Base-by-base conservation (phyloP, 23 tunicate species). In the Trididemnum clinides region DNA sequence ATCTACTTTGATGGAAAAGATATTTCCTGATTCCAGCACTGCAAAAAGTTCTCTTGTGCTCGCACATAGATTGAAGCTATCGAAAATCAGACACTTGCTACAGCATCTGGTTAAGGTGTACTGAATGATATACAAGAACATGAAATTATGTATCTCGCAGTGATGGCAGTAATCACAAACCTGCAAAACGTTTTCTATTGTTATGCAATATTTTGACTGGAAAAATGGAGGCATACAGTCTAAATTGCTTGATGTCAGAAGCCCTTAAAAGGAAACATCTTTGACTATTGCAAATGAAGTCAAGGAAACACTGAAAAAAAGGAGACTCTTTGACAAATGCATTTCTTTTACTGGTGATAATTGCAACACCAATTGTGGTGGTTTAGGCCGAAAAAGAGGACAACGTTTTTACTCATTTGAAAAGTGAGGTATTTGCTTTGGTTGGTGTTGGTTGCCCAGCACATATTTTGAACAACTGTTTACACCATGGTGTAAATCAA, bases 311-410 rank as follows among this genome's bases (percentile, higher is more conserved):
- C n/a, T n/a, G n/a, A n/a, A n/a, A n/a, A n/a, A n/a, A n/a, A n/a
- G n/a, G n/a, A n/a, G n/a, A n/a, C n/a, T n/a, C n/a, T 78, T 78
- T 78, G 35, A 78, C 23, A 78, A 78, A 78, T 78, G 83, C 83
- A 78, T 78, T 78, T 78, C 83, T 7, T 78, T 78, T 51, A 78
- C 83, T 78, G 83, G 83, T 78, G 83, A 78, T 50, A 78, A 78
- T 26, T 78, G 69, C 69, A 78, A 78, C 83, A 78, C 83, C 83
- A 78, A 78, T 51, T 78, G 51, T 78, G 83, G 66, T 18, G 83
- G 83, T 78, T 15, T 78, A 50, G n/a, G 69, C 83, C 83, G 83
- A 50, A 78, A 34, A 34, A 78, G 35, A 50, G 34, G 83, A 78
- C 83, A 78, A 78, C 83, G 83, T 78, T 78, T 78, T n/a, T n/a